phyloP scores from a whole-genome alignment of 2,797 vertebrate species.

The Picus viridis region DNA sequence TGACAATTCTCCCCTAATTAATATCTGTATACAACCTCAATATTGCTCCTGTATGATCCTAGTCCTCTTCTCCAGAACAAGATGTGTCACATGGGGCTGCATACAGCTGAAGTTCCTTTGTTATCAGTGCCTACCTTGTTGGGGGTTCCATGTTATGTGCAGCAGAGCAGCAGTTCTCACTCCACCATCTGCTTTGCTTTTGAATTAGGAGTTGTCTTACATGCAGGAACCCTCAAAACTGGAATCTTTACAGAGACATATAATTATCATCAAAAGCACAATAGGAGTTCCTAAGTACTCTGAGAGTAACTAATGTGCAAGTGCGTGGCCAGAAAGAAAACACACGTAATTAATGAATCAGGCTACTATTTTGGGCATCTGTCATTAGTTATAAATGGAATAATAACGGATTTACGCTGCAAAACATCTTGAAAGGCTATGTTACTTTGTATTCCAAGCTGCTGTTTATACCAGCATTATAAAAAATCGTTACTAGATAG shows the following conservation, averaged over 20 bases:
- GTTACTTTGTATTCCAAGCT: neutral
- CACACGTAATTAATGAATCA: neutral
- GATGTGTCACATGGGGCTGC: accelerated
- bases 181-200: neutral
- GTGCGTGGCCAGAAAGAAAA: neutral
- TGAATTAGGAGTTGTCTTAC: neutral
- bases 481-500: neutral
- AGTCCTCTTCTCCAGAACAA: neutral
- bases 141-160: neutral
- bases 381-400: slow-evolving; percentile 10
- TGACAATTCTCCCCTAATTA: neutral
- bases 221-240: neutral
- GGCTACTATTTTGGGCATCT: slow-evolving; percentile 17
- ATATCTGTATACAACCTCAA: neutral
- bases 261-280: neutral
- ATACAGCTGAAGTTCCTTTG: neutral
- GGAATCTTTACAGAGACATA: neutral
- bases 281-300: neutral
- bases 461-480: neutral
- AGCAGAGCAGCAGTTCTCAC: neutral
- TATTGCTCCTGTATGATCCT: neutral
- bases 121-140: neutral
- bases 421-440: neutral
- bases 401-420: neutral
- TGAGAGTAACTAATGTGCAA: neutral